A percentile compares a stretch with the other conserved stretches of the same genome.
phyloP scores from a whole-genome alignment of 2,113 vertebrate genomes.

The Montifringilla adamsi region DNA sequence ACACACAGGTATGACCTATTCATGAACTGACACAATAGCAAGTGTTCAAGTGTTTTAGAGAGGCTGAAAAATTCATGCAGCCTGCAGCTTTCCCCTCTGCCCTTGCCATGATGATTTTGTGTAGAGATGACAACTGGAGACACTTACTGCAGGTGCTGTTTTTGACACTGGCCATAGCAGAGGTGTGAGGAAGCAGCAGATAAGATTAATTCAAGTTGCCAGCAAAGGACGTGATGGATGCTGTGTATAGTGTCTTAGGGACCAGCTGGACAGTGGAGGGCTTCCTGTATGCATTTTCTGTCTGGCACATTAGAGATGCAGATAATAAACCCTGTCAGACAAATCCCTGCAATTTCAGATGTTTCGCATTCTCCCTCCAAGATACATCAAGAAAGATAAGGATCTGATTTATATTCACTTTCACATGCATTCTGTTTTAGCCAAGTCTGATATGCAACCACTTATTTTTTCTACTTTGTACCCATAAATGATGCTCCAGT shows the following conservation, averaged over 20 bases:
- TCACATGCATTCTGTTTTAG: background rate
- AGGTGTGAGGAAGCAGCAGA: background rate
- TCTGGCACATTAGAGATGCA: background rate
- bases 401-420: background rate
- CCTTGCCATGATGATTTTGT: background rate
- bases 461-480: background rate
- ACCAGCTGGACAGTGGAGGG: background rate
- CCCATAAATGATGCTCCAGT: background rate
- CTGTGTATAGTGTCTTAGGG: background rate
- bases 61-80: background rate
- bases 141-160: background rate
- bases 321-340: background rate
- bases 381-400: background rate
- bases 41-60: background rate
- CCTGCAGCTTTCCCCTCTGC: constrained; percentile 3
- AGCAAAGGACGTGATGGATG: background rate
- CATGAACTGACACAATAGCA: background rate
- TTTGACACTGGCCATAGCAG: background rate
- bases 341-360: background rate
- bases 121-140: background rate
- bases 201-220: background rate
- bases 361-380: background rate
- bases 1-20: background rate
- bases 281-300: background rate
- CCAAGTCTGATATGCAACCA: background rate